Conservation (phyloP, 2,797 vertebrate genomes). For the Esox lucius region DNA sequence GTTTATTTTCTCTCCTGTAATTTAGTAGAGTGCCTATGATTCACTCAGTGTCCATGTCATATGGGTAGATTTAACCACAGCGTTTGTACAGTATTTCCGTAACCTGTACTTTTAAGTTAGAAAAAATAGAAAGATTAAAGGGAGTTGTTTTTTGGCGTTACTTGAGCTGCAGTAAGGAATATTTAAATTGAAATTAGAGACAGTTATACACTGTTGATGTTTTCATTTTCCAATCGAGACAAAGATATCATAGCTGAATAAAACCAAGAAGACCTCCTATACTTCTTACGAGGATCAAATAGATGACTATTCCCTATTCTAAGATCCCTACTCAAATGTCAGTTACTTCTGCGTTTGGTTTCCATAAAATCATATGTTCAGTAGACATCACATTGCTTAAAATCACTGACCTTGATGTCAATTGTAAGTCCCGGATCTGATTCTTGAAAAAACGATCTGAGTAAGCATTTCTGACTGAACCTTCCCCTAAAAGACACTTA, state of each 20-base stretch:
- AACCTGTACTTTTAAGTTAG: conserved; percentile 35
- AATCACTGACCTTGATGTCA: neutral
- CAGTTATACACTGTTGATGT: conserved; percentile 6
- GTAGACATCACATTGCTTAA: neutral
- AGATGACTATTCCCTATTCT: neutral
- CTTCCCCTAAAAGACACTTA: conserved; percentile 54
- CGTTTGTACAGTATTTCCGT: conserved; percentile 31
- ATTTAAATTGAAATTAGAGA: conserved; percentile 22
- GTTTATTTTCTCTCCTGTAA: conserved; percentile 42
- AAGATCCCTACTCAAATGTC: neutral
- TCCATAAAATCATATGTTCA: neutral
- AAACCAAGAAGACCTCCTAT: neutral
- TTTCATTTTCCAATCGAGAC: conserved; percentile 17
- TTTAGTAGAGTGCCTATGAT: conserved; percentile 45
- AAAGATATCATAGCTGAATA: conserved; percentile 14
- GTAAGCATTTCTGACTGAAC: neutral
- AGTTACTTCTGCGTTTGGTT: neutral
- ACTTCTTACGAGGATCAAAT: neutral
- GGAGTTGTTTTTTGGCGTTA: neutral
- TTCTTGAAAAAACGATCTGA: neutral
- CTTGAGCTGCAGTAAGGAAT: neutral
- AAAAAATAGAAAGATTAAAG: conserved; percentile 37
- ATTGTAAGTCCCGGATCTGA: neutral
- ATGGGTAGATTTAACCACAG: conserved; percentile 29
- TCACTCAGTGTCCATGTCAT: conserved; percentile 30